A percentile compares a stretch with the other conserved stretches of the same genome.
These are phyloP conservation scores for Montifringilla adamsi DNA, from an alignment of 2,113 vertebrate genomes.

Conservation along the genomic window DNA sequence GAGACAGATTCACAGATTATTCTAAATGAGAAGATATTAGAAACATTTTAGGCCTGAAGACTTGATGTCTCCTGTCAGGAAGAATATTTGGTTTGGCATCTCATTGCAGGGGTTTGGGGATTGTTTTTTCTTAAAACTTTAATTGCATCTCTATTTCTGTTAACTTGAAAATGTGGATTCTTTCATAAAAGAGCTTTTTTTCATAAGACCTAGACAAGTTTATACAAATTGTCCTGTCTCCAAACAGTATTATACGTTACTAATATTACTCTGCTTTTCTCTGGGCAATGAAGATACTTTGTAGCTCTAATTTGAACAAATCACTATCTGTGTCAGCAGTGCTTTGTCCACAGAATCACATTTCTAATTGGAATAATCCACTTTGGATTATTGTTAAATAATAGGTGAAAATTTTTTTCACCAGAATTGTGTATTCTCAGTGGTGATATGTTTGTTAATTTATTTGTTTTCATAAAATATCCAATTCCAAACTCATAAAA, in stretches of 20 bases:
- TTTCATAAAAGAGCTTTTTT: background rate
- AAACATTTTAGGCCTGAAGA: background rate
- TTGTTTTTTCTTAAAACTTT: background rate
- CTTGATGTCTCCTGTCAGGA: background rate
- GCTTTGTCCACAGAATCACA: background rate
- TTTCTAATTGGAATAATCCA: background rate
- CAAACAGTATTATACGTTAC: background rate
- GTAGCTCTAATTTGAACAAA: background rate
- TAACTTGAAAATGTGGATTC: background rate
- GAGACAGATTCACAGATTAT: background rate
- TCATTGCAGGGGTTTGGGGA: background rate
- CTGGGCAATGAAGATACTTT: background rate
- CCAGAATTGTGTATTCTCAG: background rate
- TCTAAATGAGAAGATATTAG: background rate
- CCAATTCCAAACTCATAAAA: background rate
- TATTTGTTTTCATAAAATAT: background rate
- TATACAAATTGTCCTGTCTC: background rate
- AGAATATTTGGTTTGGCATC: background rate
- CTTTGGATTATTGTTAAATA: background rate
- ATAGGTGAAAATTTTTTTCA: background rate
- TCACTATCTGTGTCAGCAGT: background rate
- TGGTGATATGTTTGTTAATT: background rate
- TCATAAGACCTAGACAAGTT: background rate
- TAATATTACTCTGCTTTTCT: background rate
- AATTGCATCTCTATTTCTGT: background rate